Base-by-base conservation (phyloP, 1,140 invertebrate species). In the Eupeodes corollae region DNA sequence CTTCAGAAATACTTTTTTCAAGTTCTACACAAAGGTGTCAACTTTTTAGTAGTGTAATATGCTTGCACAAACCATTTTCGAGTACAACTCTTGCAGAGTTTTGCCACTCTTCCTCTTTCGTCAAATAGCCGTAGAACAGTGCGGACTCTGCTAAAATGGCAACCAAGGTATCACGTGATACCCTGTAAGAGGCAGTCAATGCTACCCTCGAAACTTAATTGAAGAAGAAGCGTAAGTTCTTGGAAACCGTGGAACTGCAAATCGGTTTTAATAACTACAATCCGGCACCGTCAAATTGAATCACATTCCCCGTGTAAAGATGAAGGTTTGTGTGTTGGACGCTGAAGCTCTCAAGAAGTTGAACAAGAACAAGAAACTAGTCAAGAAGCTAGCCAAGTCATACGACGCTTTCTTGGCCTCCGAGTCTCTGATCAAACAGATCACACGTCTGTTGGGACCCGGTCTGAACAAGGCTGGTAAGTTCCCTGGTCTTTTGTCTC, bases 201-300 rank as follows among this genome's bases (percentile, higher is more conserved):
- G 78, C 73, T 0, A 79, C 97, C 1, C 70, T 99, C 13, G 77
- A 83, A 41, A 54, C 77, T 47, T 83, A 90, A 0, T 77, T 84
- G 59, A 79, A 83, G 32, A 88, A 92, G 66, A 92, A 92, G 68
- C 83, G 94, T 58, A 90, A 91, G 44, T 99, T 99, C 66, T 73
- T 92, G 50, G 95, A 99, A 72, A 96, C 95, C 1, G 90, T 99
- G 31, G 97, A 99, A 74, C 77, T 99, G n/a, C 97, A 99, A 77
- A 96, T 99, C 69, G 93, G 92, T 61, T 75, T 99, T 72, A 99
- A 99, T 82, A 99, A 99, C 73, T 99, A 99, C 79, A 97, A 99
- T 79, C 95, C 97, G 97, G 97, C 73, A 98, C 97, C 66, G 92
- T 99, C 75, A 98, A 96, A 72, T 77, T 99, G 64, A 96, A 95